Conservation (phyloP, 2,797 vertebrate genomes). For the Platalea minor region DNA sequence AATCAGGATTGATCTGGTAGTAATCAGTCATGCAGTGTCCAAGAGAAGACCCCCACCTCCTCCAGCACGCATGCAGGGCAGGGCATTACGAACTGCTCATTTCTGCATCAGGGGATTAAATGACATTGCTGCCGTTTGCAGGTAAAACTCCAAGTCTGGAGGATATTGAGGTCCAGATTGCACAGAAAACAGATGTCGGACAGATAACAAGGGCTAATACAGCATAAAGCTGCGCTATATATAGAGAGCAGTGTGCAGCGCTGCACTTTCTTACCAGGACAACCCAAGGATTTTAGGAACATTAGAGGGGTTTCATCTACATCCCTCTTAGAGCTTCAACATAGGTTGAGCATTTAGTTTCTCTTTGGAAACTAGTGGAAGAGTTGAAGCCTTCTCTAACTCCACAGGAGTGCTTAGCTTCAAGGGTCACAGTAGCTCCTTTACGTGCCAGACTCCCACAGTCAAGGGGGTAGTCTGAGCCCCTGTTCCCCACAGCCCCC, state of each 20-base stretch:
- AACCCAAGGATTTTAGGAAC: neutral
- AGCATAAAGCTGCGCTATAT: neutral
- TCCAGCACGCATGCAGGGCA: neutral
- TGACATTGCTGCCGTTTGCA: neutral
- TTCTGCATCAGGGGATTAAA: neutral
- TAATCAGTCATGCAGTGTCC: neutral
- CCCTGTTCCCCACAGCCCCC: neutral
- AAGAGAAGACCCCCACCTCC: neutral
- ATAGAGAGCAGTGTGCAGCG: neutral
- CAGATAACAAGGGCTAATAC: neutral
- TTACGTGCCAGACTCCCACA: neutral
- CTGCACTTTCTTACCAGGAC: neutral
- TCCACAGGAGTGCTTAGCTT: neutral
- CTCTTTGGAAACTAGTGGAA: neutral
- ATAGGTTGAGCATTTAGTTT: neutral
- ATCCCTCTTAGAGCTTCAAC: neutral
- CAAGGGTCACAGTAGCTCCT: neutral
- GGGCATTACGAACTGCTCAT: neutral
- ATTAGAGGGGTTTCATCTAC: neutral
- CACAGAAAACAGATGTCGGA: neutral
- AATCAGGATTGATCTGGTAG: neutral
- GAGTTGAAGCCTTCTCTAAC: neutral
- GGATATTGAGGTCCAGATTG: neutral
- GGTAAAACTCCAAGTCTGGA: neutral
- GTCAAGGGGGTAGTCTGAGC: neutral